Evolutionary conservation across 1,140 invertebrate species (phyloP), one percentile per base, ranked within the genome.

Genomic region (Megalopta genalis): DNA sequence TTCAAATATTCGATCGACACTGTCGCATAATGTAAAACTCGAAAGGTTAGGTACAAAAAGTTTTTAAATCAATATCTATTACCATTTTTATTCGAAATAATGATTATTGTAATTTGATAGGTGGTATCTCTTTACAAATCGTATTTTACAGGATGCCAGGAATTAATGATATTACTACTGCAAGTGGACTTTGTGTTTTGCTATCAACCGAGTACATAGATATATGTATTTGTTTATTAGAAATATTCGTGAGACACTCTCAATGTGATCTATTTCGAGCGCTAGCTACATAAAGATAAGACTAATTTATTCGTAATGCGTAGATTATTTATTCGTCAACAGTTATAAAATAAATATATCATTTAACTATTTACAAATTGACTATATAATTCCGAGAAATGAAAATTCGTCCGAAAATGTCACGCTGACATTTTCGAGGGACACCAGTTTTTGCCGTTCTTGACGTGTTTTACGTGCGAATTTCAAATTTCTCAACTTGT

Each of bases 291-390:
- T 57, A 66, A 75, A 10, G 46, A 25, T 46, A 16, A 67, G 21
- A 3, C 6, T 16, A 27, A 23, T 37, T 69, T 25, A n/a, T 71
- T 32, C 25, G 14, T 62, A 71, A 77, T 64, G 16, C n/a, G 18
- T 77, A 63, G 7, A 71, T 27, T 54, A n/a, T 77, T 63, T 42
- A 77, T 77, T 77, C 23, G 3, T 64, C 59, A 77, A 77, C 68
- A 77, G 32, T 77, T 71, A 77, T 69, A 71, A 77, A 77, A 71
- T 71, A 21, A 57, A 77, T 64, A 71, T 59, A 64, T 54, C 25
- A 21, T 71, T 72, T 25, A 7, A 16, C 32, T 77, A 77, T 77
- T 64, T 77, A 77, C 68, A 77, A 60, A 49, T 46, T 49, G 9
- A 21, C 18, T 54, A 46, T 25, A 65, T 54, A 76, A 46, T 54